Evolutionary conservation across 2,888 invertebrate species (phyloP), one percentile per base, ranked within the genome.

Genomic region (Chorisops tibialis): DNA sequence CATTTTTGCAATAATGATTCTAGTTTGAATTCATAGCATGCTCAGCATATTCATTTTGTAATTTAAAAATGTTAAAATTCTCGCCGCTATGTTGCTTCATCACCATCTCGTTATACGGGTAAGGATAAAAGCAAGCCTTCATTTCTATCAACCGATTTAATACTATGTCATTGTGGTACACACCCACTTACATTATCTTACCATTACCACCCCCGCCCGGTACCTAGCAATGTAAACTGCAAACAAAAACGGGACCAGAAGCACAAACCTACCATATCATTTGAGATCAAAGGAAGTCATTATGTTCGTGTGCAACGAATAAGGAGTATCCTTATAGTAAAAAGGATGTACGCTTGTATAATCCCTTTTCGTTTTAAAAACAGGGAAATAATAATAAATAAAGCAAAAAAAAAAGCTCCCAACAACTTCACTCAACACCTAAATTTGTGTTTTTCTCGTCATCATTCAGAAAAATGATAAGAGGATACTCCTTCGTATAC

Each of bases 261-360:
- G 41, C 14, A 24, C 24, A 54, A 19, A 5, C 30, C 30, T 9
- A 41, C 41, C 59, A 59, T 38, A 59, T 59, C 59, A 59, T 49
- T 48, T 48, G 22, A 59, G 59, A 59, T 59, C 59, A 59, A 59
- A 59, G 59, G 48, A 59, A 59, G 59, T 59, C 59, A 59, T 59
- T 59, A 59, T 59, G 39, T 39, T 59, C 38, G 56, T 56, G 56
- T 56, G 56, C 45, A 56, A 45, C 56, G 56, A 56, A 56, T 56
- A 45, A 45, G 30, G 43, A 56, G 35, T 30, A 7, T 39, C 30
- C 35, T 18, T 45, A 7, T 43, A 16, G 45, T 35, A 45, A 56
- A 56, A 56, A 56, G 56, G 45, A 56, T 56, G 43, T 56, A 56
- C 45, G 45, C 43, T 43, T 16, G 56, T 22, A 45, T 45, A 56